These are phyloP conservation scores for Peromyscus californicus DNA, from an alignment of 2,113 vertebrate genomes.

Conservation along the genomic window DNA sequence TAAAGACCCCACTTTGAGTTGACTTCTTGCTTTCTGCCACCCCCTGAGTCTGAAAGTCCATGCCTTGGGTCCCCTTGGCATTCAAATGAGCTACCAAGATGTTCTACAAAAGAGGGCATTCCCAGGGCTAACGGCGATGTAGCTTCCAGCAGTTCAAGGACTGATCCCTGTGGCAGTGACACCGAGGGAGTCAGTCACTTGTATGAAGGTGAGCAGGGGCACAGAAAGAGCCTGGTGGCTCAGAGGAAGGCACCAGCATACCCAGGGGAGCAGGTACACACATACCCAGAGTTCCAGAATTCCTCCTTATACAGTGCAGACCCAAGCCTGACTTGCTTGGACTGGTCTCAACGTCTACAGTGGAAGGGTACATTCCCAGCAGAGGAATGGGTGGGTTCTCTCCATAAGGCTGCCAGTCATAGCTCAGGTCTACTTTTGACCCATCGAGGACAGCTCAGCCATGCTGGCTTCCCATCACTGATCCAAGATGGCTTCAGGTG, in stretches of 20 bases:
- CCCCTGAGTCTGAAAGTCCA: background rate
- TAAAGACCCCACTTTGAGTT: background rate
- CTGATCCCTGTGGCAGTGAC: background rate
- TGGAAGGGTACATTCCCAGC: background rate
- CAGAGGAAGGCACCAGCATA: rapidly evolving
- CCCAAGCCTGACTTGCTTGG: rapidly evolving
- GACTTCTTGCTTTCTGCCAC: background rate
- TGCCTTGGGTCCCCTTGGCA: background rate
- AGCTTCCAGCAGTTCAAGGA: background rate
- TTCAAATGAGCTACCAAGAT: background rate
- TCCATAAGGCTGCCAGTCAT: rapidly evolving
- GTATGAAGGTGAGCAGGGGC: background rate
- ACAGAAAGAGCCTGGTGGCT: background rate
- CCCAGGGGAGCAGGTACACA: no score
- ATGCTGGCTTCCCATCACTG: rapidly evolving
- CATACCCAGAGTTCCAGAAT: no score
- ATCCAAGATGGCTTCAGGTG: background rate
- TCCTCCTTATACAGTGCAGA: background rate
- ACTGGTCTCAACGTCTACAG: background rate
- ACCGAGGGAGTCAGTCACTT: background rate
- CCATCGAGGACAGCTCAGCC: background rate
- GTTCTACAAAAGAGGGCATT: rapidly evolving
- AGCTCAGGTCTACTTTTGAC: rapidly evolving
- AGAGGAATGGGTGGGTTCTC: rapidly evolving
- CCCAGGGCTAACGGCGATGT: rapidly evolving